Conservation (phyloP, 1,140 invertebrate species). For the Akabosia matsudoensis region DNA sequence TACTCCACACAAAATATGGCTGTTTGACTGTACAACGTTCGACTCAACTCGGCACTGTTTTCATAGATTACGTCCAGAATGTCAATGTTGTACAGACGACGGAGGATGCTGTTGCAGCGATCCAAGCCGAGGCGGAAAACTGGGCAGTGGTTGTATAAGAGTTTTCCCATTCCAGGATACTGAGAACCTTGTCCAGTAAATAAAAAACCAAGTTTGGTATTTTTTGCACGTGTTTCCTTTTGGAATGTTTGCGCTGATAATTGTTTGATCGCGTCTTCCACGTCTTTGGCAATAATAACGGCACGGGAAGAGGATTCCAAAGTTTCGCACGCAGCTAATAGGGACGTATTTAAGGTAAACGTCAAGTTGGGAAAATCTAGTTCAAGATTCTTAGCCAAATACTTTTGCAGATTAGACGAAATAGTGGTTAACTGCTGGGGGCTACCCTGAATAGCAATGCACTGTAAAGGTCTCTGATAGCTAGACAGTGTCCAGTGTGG, state of each 20-base stretch:
- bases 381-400: background rate
- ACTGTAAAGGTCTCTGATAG: background rate
- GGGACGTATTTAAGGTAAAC: background rate
- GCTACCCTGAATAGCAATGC: background rate
- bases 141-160: constrained; percentile 28
- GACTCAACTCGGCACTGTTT: background rate
- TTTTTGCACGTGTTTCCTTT: no score
- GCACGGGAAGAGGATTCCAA: background rate
- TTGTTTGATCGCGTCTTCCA: background rate
- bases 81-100: background rate
- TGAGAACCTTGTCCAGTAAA: constrained; percentile 42
- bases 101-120: constrained; percentile 16
- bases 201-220: no score
- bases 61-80: background rate
- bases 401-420: background rate
- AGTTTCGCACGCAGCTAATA: background rate
- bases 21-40: constrained; percentile 38
- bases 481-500: background rate
- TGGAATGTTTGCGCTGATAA: background rate
- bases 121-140: constrained; percentile 31
- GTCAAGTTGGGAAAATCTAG: background rate
- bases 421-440: no score
- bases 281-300: background rate
- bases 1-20: constrained; percentile 38
- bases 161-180: constrained; percentile 35